Evolutionary conservation across 2,888 invertebrate genomes (phyloP).

Genomic region (Loripinus fragilis): DNA sequence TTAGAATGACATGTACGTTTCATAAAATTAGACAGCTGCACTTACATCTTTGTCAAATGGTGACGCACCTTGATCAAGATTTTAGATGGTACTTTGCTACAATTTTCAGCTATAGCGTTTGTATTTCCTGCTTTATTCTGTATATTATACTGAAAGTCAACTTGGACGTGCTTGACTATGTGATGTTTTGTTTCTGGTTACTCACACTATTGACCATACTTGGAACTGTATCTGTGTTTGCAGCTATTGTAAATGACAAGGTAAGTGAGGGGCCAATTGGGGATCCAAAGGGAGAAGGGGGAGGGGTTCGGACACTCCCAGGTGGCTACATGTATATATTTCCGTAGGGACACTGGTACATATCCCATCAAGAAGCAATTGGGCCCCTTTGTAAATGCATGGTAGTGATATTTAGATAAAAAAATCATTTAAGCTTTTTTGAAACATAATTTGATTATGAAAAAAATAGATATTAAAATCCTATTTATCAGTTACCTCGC

Average conservation of each 20-base stretch:
- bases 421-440: too few relatives aligned
- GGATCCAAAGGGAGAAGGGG: too few relatives aligned
- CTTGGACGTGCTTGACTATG: not conserved
- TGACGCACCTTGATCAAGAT: slow-evolving; percentile 28
- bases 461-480: too few relatives aligned
- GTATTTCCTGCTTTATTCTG: slow-evolving; percentile 26
- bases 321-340: too few relatives aligned
- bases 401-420: too few relatives aligned
- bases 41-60: not conserved
- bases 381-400: too few relatives aligned
- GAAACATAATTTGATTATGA: too few relatives aligned
- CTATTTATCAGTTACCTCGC: too few relatives aligned
- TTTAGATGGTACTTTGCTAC: slow-evolving; percentile 29
- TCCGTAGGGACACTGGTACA: too few relatives aligned
- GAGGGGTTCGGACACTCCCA: too few relatives aligned
- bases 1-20: not conserved
- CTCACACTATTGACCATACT: not conserved
- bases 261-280: slow-evolving; percentile 12
- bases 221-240: slow-evolving; percentile 12
- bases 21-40: not conserved
- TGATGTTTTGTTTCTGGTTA: slow-evolving; percentile 20
- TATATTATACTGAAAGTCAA: slow-evolving; percentile 27
- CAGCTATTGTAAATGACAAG: slow-evolving; percentile 31
- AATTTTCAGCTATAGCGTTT: slow-evolving; percentile 1
- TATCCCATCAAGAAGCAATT: too few relatives aligned